Conservation (phyloP, 2,113 vertebrate genomes). For the Ceyx margarethae region DNA sequence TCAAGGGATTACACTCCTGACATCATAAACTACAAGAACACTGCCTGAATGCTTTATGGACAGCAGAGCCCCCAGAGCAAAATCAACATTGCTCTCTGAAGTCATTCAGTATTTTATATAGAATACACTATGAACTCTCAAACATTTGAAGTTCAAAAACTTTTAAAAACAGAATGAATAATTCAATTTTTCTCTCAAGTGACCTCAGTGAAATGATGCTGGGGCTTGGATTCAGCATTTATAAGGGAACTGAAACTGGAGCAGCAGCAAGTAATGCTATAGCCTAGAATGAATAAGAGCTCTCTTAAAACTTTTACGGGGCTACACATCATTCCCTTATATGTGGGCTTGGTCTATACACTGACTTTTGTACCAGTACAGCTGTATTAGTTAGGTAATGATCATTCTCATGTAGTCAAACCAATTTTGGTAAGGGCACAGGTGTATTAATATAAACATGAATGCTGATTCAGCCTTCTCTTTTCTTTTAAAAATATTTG, state of each 20-base stretch:
- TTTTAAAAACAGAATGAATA: conserved; percentile 42
- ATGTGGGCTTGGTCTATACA: neutral
- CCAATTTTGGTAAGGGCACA: neutral
- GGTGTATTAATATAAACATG: neutral
- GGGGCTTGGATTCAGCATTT: neutral
- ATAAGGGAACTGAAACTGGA: neutral
- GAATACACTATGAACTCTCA: neutral
- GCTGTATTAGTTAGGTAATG: neutral
- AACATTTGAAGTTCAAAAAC: conserved; percentile 21
- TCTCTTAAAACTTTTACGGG: neutral
- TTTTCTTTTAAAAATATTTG: neutral
- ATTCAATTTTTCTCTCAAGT: conserved; percentile 28
- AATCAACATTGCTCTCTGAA: conserved; percentile 14
- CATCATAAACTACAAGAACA: conserved; percentile 1
- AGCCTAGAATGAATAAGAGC: neutral
- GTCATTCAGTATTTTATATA: neutral
- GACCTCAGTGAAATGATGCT: neutral
- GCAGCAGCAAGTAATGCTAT: neutral
- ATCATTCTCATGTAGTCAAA: neutral
- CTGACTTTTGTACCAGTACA: neutral
- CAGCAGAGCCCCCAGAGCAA: conserved; percentile 17
- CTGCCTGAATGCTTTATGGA: conserved; percentile 4
- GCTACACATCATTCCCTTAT: neutral
- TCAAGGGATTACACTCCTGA: conserved; percentile 1
- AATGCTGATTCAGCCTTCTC: neutral